Percentiles rank a stretch among this genome's conserved stretches.
Evolutionary conservation across 2,113 vertebrate species (phyloP).

Genomic region (Noturus placidus): DNA sequence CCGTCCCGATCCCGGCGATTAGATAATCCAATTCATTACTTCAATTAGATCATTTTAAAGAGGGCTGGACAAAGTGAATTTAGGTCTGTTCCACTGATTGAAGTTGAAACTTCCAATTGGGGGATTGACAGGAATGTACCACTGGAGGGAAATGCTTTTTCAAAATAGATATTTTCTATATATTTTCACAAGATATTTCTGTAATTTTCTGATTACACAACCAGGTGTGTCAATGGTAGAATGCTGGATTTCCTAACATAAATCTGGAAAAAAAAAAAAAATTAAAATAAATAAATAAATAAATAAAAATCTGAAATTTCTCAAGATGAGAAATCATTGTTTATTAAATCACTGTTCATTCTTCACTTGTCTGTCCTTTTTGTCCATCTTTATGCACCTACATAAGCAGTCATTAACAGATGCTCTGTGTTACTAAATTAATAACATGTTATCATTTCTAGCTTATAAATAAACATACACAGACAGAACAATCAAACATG

Average conservation of each 20-base stretch:
- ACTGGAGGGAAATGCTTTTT: not conserved
- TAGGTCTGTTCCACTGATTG: conserved; percentile 62
- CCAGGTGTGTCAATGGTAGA: not conserved
- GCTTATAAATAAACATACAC: not conserved
- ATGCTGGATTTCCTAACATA: not conserved
- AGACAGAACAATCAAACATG: not conserved
- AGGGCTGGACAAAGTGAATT: conserved; percentile 58
- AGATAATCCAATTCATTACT: conserved; percentile 78
- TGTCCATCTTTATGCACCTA: not conserved
- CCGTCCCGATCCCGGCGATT: conserved; percentile 70
- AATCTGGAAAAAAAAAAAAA: not conserved
- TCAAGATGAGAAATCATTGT: not conserved
- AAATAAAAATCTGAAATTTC: too few species aligned
- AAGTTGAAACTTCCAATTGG: conserved; percentile 52
- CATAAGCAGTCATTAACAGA: not conserved
- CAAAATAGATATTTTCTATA: not conserved
- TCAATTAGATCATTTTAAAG: conserved; percentile 70
- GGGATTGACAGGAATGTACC: conserved; percentile 31
- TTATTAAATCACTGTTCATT: not conserved
- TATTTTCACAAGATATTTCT: not conserved
- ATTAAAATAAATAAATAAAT: too few species aligned
- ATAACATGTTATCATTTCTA: not conserved
- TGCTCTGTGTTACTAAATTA: not conserved
- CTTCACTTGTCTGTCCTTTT: not conserved
- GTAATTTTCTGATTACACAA: too few species aligned